Conservation (phyloP, 2,797 vertebrate species). For the Glyptemys insculpta region DNA sequence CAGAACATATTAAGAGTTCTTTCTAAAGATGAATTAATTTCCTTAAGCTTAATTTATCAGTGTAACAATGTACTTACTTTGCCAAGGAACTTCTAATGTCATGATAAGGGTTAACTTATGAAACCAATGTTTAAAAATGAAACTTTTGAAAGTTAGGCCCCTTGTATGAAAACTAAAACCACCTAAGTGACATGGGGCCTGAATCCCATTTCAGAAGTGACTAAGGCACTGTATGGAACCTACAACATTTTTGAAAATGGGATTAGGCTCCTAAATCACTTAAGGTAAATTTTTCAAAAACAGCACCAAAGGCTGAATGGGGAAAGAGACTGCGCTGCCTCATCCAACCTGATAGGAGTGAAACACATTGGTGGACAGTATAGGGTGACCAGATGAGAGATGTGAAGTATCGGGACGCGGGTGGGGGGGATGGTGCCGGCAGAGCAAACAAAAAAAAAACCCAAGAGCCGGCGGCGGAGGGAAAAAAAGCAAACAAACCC, state of each 20-base stretch:
- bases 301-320: background rate
- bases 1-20: background rate
- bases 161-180: background rate
- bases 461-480: too few species aligned
- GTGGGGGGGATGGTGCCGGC: too few species aligned
- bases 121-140: fast-evolving
- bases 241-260: too few species aligned
- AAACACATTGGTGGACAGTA: background rate
- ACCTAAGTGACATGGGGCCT: background rate
- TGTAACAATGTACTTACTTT: background rate
- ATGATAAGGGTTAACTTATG: fast-evolving
- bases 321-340: background rate
- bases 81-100: fast-evolving
- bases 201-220: background rate
- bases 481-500: too few species aligned
- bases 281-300: too few species aligned
- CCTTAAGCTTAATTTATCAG: background rate
- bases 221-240: too few species aligned
- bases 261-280: too few species aligned
- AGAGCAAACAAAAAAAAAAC: too few species aligned
- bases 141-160: background rate
- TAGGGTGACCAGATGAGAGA: too few species aligned
- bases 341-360: background rate
- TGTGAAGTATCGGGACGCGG: too few species aligned
- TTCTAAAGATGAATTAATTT: background rate